phyloP scores from a whole-genome alignment of 2,888 invertebrate genomes.

The Notocelia uddmanniana region DNA sequence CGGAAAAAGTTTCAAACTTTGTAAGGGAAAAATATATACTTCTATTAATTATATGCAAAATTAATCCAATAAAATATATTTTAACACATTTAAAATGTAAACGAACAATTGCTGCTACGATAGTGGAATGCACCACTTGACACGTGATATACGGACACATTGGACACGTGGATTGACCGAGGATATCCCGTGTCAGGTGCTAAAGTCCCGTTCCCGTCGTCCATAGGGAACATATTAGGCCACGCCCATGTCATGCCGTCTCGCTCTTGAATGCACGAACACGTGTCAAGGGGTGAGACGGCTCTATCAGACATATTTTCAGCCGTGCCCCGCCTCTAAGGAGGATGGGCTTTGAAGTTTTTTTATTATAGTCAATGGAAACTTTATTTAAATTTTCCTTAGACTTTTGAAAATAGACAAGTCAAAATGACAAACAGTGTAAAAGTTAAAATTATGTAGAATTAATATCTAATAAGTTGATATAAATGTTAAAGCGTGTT shows the following conservation, averaged over 20 bases:
- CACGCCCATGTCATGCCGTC: conserved; percentile 59
- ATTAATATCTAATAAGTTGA: background rate
- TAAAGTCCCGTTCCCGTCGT: conserved; percentile 51
- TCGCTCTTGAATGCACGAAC: conserved; percentile 57
- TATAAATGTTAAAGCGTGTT: conserved; percentile 30
- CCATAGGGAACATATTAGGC: conserved; percentile 65
- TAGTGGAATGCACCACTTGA: conserved; percentile 25
- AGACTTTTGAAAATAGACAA: background rate
- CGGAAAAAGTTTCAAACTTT: background rate
- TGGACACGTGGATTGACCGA: conserved; percentile 69
- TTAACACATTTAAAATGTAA: background rate
- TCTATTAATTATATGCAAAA: no score
- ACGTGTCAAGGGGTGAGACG: conserved; percentile 60
- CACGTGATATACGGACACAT: conserved; percentile 63
- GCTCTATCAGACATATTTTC: conserved; percentile 62
- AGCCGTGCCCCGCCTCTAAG: conserved; percentile 55
- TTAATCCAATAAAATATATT: no score
- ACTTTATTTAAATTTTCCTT: background rate
- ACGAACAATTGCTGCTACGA: background rate
- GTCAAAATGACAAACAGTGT: conserved; percentile 7
- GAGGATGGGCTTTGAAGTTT: conserved; percentile 23
- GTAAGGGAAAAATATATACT: no score
- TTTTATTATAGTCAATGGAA: background rate
- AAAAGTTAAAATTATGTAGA: background rate
- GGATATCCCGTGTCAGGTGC: conserved; percentile 66